Percentiles rank a stretch among this genome's conserved stretches.
Evolutionary conservation across 2,113 vertebrate species (phyloP).

Genomic region (Thalassarche chlororhynchos): DNA sequence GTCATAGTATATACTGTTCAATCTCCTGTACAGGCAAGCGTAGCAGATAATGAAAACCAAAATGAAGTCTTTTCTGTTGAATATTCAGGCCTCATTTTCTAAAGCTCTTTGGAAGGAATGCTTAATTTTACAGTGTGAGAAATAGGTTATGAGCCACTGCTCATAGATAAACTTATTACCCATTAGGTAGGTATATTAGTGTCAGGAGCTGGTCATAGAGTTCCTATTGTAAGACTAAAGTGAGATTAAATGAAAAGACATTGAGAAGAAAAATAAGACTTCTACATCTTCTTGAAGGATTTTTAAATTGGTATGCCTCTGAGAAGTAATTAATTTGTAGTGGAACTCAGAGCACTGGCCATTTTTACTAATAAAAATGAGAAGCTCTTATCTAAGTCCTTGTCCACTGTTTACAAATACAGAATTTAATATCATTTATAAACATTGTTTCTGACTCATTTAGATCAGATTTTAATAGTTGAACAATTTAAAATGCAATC

Average conservation of each 20-base stretch:
- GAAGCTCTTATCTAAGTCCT: not conserved
- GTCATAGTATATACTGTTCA: not conserved
- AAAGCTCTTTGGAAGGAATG: not conserved
- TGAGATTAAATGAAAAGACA: not conserved
- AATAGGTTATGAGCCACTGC: not conserved
- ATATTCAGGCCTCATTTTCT: not conserved
- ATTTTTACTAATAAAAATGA: not conserved
- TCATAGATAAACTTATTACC: not conserved
- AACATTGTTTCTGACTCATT: not conserved
- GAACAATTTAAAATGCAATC: not conserved
- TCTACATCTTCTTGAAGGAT: not conserved
- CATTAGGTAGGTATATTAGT: not conserved
- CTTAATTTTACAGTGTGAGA: not conserved
- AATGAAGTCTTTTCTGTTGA: not conserved
- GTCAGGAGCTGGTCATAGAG: not conserved
- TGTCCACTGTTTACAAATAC: not conserved
- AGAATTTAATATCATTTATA: not conserved
- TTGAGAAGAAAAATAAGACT: not conserved
- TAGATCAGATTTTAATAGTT: not conserved
- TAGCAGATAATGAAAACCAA: not conserved
- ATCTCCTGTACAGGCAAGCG: not conserved
- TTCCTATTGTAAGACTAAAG: not conserved
- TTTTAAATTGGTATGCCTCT: not conserved
- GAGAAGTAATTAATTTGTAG: not conserved
- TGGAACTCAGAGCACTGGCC: not conserved